These are phyloP conservation scores for Callipepla californica DNA, from an alignment of 2,113 vertebrate genomes.

Conservation along the genomic window DNA sequence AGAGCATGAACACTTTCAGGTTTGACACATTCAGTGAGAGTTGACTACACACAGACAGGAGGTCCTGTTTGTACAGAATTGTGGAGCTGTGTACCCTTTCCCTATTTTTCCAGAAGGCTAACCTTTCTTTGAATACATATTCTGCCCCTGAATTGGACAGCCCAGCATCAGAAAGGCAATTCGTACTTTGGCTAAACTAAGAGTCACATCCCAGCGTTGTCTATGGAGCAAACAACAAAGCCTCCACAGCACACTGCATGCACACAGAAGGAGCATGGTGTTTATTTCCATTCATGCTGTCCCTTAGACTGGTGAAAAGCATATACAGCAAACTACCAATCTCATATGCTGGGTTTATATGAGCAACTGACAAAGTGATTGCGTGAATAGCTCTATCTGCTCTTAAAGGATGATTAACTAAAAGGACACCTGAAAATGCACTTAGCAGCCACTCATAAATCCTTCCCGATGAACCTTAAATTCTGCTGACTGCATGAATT, in stretches of 20 bases:
- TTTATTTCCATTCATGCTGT: not conserved
- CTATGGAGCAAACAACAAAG: not conserved
- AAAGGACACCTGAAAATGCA: not conserved
- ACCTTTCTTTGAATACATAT: not conserved
- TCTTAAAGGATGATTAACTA: not conserved
- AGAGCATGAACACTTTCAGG: not conserved
- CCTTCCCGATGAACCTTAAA: not conserved
- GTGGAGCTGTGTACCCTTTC: not conserved
- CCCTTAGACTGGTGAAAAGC: not conserved
- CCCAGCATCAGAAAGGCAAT: not conserved
- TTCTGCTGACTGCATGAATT: not conserved
- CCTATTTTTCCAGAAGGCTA: not conserved
- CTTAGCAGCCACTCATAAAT: constrained; percentile 23
- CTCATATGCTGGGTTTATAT: not conserved
- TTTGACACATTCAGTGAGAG: not conserved
- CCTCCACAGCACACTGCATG: not conserved
- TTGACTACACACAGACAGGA: not conserved
- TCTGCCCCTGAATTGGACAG: not conserved
- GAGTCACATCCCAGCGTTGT: accelerated
- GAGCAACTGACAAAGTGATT: not conserved
- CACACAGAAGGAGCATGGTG: not conserved
- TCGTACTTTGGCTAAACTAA: not conserved
- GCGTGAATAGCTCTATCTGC: not conserved
- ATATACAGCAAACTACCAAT: not conserved
- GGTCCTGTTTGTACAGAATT: not conserved